phyloP scores from a whole-genome alignment of 1,140 invertebrate species.

The Drosophila mayri region DNA sequence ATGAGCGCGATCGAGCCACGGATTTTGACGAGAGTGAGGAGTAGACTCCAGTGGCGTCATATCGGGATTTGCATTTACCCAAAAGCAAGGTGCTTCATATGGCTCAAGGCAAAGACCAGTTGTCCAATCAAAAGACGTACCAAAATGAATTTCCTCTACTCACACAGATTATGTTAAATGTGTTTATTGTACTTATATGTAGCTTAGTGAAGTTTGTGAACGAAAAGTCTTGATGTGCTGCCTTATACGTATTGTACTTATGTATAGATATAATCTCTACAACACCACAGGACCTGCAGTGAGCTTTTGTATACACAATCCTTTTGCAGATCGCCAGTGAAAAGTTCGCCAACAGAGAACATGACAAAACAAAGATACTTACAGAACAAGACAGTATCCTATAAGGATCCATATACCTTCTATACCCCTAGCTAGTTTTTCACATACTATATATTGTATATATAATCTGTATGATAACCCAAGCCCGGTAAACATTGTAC shows the following conservation, averaged over 20 bases:
- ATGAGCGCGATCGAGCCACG: conserved; percentile 22
- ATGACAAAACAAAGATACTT: conserved; percentile 33
- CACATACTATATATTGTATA: conserved; percentile 14
- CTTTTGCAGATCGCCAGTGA: conserved; percentile 18
- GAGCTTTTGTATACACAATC: conserved; percentile 8
- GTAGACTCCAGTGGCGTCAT: background rate
- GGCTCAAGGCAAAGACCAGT: conserved; percentile 7
- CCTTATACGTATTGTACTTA: conserved; percentile 62
- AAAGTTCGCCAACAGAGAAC: conserved; percentile 10
- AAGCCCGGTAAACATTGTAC: conserved; percentile 28
- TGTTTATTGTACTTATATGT: conserved; percentile 50
- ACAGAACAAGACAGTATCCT: conserved; percentile 8
- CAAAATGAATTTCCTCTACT: conserved; percentile 38
- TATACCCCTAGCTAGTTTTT: conserved; percentile 23
- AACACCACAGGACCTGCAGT: conserved; percentile 12
- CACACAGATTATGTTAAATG: conserved; percentile 11
- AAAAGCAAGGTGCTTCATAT: conserved; percentile 18
- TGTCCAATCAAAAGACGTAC: conserved; percentile 22
- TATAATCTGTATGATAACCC: conserved; percentile 4
- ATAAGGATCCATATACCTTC: background rate
- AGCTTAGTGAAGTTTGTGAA: conserved; percentile 45
- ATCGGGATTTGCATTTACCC: conserved; percentile 44
- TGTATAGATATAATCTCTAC: conserved; percentile 18
- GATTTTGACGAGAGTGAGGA: conserved; percentile 17
- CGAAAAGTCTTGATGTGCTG: conserved; percentile 53